These are phyloP conservation scores for Heliopora coerulea DNA, from an alignment of 92 coral and sea anemone genomes.

Conservation along the genomic window DNA sequence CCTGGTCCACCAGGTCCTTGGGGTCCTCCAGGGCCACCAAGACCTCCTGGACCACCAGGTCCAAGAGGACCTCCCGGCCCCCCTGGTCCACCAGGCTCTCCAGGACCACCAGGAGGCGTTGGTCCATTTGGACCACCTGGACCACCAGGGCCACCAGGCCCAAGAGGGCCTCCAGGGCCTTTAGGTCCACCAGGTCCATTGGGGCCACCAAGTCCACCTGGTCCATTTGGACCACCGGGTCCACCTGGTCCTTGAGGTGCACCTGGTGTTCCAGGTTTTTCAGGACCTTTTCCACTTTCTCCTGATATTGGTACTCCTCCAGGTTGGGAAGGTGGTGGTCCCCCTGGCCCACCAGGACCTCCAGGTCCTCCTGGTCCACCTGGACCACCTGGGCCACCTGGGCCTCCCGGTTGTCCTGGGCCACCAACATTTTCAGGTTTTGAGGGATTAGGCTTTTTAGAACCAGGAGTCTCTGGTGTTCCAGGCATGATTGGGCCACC, in stretches of 20 bases:
- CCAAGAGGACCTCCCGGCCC: slow-evolving; percentile 47
- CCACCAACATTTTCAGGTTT: slow-evolving; percentile 33
- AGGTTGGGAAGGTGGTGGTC: slow-evolving; percentile 7
- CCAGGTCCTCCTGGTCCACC: slow-evolving; percentile 36
- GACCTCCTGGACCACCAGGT: slow-evolving; percentile 12
- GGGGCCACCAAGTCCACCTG: slow-evolving; percentile 64
- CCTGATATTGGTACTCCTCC: neutral
- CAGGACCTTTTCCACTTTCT: slow-evolving; percentile 1
- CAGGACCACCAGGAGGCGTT: slow-evolving; percentile 8
- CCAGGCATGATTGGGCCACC: slow-evolving; percentile 13
- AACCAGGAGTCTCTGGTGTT: slow-evolving; percentile 22
- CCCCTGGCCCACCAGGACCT: slow-evolving; percentile 33
- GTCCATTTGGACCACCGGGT: slow-evolving; percentile 37
- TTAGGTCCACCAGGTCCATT: slow-evolving; percentile 81
- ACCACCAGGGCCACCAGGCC: slow-evolving; percentile 50
- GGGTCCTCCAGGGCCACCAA: slow-evolving; percentile 18
- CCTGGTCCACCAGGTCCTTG: slow-evolving; percentile 36
- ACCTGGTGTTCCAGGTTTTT: slow-evolving; percentile 8
- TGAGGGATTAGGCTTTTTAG: slow-evolving; percentile 7
- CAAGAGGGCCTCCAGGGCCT: slow-evolving; percentile 62
- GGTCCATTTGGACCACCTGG: slow-evolving; percentile 48
- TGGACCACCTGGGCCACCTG: slow-evolving; percentile 28
- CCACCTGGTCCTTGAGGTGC: slow-evolving; percentile 1
- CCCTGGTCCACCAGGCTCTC: slow-evolving; percentile 64
- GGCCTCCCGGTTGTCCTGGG: slow-evolving; percentile 28